These are phyloP conservation scores for Listronotus oregonensis DNA, from an alignment of 1,140 invertebrate genomes.

Conservation along the genomic window DNA sequence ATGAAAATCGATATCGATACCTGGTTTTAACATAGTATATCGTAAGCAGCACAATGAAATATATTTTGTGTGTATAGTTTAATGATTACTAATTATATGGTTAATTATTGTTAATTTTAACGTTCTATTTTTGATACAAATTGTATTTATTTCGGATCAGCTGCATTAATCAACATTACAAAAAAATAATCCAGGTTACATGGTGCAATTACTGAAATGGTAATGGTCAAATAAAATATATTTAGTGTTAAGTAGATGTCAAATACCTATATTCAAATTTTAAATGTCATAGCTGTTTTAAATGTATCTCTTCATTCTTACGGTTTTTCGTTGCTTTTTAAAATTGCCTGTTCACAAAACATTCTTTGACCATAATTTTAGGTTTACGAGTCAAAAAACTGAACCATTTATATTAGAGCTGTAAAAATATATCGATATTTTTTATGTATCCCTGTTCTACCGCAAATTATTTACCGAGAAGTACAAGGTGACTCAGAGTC, in stretches of 20 bases:
- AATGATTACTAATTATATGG: not conserved
- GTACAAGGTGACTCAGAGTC: no score
- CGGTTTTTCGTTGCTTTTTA: not conserved
- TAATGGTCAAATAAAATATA: conserved; percentile 25
- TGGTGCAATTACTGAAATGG: conserved; percentile 30
- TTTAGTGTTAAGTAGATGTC: conserved; percentile 15
- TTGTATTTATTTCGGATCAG: conserved; percentile 14
- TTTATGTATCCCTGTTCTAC: no score
- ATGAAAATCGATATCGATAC: no score
- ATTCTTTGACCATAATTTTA: conserved; percentile 7
- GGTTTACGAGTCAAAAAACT: no score
- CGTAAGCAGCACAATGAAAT: no score
- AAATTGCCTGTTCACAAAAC: conserved; percentile 2
- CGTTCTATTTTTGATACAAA: conserved; percentile 26
- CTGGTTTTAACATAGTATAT: no score
- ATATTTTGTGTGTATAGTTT: not conserved
- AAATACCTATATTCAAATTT: conserved; percentile 14
- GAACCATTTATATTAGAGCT: not conserved
- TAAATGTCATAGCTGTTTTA: conserved; percentile 1
- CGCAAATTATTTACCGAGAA: no score
- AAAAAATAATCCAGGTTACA: conserved; percentile 26
- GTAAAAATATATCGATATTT: no score
- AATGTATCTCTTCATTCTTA: conserved; percentile 1
- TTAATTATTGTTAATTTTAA: conserved; percentile 7
- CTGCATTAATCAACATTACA: conserved; percentile 6